Percentiles rank a stretch among this genome's conserved stretches.
Conservation (phyloP, 1,140 invertebrate species). For the Leptonema lineaticorne region DNA sequence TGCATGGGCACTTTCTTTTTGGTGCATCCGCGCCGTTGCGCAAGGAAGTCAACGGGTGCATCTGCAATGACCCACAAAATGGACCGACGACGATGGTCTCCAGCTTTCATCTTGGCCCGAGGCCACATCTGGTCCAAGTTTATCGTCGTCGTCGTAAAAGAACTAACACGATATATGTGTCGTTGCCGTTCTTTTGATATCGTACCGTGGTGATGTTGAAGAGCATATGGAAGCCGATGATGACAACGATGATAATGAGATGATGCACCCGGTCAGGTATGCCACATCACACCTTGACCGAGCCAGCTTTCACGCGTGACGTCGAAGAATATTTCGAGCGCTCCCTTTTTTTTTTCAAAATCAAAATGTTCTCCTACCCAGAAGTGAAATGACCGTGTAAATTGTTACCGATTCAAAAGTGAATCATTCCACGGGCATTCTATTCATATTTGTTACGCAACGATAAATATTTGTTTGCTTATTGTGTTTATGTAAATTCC, state of each 20-base stretch:
- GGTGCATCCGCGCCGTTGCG: neutral
- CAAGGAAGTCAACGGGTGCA: neutral
- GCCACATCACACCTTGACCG: constrained; percentile 25
- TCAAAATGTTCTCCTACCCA: neutral
- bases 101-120: constrained; percentile 24
- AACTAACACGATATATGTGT: no score
- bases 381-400: no score
- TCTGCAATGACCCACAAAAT: constrained; percentile 14
- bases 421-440: no score
- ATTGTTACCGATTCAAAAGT: no score
- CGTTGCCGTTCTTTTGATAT: no score
- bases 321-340: neutral
- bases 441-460: no score
- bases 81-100: neutral
- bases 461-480: no score
- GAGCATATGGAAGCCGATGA: no score
- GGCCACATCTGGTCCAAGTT: no score
- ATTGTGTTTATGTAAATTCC: no score
- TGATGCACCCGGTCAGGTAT: constrained; percentile 21
- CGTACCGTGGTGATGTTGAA: no score
- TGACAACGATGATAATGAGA: neutral
- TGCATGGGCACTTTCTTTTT: neutral
- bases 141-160: no score
- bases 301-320: constrained; percentile 23
- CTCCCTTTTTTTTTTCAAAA: neutral